Base-by-base conservation (phyloP, 2,113 vertebrate genomes). In the Rhea pennata region DNA sequence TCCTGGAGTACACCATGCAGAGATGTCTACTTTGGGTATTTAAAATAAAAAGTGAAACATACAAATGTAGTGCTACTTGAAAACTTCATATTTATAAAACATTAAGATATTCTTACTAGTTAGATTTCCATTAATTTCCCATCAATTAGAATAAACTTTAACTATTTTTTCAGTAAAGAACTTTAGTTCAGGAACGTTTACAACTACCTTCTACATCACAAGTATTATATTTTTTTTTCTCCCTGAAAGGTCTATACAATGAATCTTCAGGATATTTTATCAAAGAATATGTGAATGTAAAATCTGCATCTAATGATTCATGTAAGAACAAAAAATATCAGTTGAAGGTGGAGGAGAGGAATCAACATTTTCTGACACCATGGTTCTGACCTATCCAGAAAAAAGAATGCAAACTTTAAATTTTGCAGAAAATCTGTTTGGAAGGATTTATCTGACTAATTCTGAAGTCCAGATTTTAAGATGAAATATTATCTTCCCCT, bases 321-420 rank as follows among this genome's bases (percentile, higher is more conserved):
- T 0, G 0, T 44, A 70, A 7, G 10, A 12, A 36, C 36, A 36
- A 36, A 36, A 36, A 36, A 36, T 36, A 36, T 36, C 36, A 36
- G 36, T 36, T 36, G 36, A 12, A 83, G 27, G 24, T 64, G 4
- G 6, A 58, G 78, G 84, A 36, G 61, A 69, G 54, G 1, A 75
- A 51, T 11, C 17, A 53, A 53, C 8, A n/a, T 56, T 87, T 91
- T 83, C 23, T 74, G 21, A 42, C 39, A 78, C 5, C 8, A 84
- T 6, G 24, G 13, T 27, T 76, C 19, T 59, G 33, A 48, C 7
- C 33, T 80, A 15, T 53, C 7, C 7, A 54, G 21, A 6, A 75
- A 48, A 15, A 29, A 27, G 1, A 48, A 39, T 14, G 15, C 2
- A 87, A 71, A 14, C 3, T 29, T 8, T 15, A 27, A 46, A 7